Evolutionary conservation across 53 echinoderm and acorn worm species (phyloP), one percentile per base, ranked within the genome.

Genomic region (Henricia sp.): DNA sequence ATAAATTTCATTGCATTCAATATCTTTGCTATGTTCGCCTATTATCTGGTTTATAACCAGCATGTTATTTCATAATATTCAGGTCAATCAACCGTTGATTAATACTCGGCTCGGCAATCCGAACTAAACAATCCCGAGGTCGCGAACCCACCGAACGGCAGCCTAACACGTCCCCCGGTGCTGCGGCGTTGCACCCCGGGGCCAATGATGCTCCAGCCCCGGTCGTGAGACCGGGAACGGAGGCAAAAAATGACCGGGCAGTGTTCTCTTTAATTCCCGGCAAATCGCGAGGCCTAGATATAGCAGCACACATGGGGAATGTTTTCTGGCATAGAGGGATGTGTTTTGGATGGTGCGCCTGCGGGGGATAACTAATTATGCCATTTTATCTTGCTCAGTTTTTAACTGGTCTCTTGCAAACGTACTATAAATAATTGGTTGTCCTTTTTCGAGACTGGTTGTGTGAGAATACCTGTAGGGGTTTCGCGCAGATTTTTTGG

Each of bases 331-430:
- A 80, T 9, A 80, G 80, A 63, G 46, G 62, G 80, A 80, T 80
- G 80, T 80, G 80, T 63, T 80, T 28, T 62, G 80, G 32, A 80
- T 63, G 64, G 46, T 48, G 9, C 21, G 80, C 80, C 80, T 62
- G 13, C 29, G 80, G 80, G n/a, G 24, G 28, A 33, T 42, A 64
- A 63, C 64, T 80, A 80, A 80, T 80, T 80, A 80, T 50, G 46
- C 63, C 33, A 80, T 64, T 80, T 80, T 80, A 80, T 80, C 80
- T 63, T 80, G 80, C 80, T 80, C 63, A 62, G 63, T 63, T 64
- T 63, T 80, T 77, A 17, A 30, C 37, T 21, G 42, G 62, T 60
- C 62, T 28, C 29, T n/a, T n/a, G n/a, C 25, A 20, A 44, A 42
- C 50, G 62, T 62, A 76, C 76, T 24, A 76, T 80, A 80, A 80